Evolutionary conservation across 2,888 invertebrate species (phyloP).

Genomic region (Psylliodes chrysocephalus): DNA sequence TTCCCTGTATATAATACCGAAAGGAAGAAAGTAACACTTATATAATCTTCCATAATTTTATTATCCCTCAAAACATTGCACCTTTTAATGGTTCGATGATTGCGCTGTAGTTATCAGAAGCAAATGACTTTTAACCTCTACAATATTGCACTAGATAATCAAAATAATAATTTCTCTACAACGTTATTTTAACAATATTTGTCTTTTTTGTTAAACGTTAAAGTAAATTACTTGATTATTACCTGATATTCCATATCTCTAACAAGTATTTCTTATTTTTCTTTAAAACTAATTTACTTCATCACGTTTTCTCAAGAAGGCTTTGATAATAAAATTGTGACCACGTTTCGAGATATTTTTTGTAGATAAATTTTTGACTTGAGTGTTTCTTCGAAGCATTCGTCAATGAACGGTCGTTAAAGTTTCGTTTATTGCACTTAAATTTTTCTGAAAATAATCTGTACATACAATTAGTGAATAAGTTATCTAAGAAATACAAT

Average conservation of each 20-base stretch:
- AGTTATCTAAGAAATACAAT: too few species aligned
- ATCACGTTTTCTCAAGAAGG: slow-evolving; percentile 11
- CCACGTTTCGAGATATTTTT: slow-evolving; percentile 6
- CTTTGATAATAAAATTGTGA: neutral
- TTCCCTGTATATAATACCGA: too few species aligned
- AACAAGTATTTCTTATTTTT: neutral
- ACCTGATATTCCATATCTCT: neutral
- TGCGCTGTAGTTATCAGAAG: neutral
- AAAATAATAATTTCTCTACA: neutral
- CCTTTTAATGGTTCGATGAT: neutral
- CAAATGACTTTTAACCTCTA: neutral
- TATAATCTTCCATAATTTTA: neutral
- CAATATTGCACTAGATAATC: neutral
- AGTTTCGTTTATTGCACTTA: neutral
- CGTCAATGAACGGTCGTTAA: neutral
- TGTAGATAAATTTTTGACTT: neutral
- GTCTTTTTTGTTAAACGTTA: neutral
- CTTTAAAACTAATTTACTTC: slow-evolving; percentile 11
- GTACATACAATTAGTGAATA: too few species aligned
- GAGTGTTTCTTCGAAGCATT: neutral
- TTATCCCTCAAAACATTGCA: neutral
- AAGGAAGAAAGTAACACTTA: too few species aligned
- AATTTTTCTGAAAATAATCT: too few species aligned
- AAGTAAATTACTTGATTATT: neutral
- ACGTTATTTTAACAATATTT: neutral